Percentiles rank a stretch among this genome's conserved stretches.
Evolutionary conservation across 1,140 invertebrate genomes (phyloP).

Genomic region (Brachionus rotundiformis): DNA sequence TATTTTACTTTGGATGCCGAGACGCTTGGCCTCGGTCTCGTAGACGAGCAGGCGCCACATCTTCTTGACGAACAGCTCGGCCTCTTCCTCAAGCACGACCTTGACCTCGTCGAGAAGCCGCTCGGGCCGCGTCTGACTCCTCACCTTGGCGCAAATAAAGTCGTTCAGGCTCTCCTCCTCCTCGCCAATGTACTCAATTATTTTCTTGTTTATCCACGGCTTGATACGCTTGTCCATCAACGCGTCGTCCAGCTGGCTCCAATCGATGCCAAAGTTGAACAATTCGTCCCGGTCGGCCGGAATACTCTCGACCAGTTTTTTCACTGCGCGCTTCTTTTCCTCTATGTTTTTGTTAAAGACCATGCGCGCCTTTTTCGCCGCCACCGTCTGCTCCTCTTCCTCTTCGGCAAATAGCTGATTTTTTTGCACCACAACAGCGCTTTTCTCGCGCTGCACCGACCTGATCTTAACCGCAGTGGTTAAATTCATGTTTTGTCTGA

Average conservation of each 20-base stretch:
- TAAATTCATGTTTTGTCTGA: not conserved
- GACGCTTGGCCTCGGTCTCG: constrained; percentile 89
- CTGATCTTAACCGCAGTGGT: not conserved
- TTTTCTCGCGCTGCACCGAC: not conserved
- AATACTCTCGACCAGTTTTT: constrained; percentile 94
- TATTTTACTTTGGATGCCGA: constrained; percentile 46
- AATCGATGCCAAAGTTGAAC: constrained; percentile 89
- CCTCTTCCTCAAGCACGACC: constrained; percentile 98
- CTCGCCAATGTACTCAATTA: constrained; percentile 98
- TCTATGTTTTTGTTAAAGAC: constrained; percentile 70
- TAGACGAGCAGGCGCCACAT: constrained; percentile 99
- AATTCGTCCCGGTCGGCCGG: constrained; percentile 93
- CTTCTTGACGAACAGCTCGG: constrained; percentile 98
- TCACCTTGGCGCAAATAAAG: constrained; percentile 97
- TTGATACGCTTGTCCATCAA: constrained; percentile 94
- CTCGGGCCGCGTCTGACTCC: constrained; percentile 85
- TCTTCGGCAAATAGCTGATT: constrained; percentile 50
- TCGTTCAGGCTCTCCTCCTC: constrained; percentile 96
- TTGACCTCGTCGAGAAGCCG: constrained; percentile 94
- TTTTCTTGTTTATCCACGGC: constrained; percentile 99
- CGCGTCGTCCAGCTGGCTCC: constrained; percentile 78
- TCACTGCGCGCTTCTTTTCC: constrained; percentile 92
- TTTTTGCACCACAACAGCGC: not conserved
- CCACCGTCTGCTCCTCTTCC: constrained; percentile 49
- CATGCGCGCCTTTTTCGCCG: constrained; percentile 55